Evolutionary conservation across 2,113 vertebrate species (phyloP).

Genomic region (Pteropus alecto): DNA sequence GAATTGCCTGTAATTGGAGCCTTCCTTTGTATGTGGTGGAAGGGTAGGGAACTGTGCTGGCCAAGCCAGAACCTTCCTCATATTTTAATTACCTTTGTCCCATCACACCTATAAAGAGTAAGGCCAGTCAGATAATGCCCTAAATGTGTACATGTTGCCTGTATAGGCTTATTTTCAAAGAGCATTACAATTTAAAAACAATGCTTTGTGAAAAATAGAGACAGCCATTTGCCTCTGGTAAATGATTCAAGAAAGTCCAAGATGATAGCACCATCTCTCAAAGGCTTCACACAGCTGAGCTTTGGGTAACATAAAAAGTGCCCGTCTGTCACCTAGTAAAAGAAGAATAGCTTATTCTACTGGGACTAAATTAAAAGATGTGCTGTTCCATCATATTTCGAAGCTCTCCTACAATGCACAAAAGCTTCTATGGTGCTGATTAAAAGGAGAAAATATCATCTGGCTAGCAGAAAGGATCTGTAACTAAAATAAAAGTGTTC

Average conservation of each 20-base stretch:
- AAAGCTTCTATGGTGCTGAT: conserved; percentile 9
- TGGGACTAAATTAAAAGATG: conserved; percentile 66
- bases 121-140: neutral
- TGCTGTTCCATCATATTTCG: conserved; percentile 37
- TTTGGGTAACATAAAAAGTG: conserved; percentile 49
- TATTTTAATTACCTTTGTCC: neutral
- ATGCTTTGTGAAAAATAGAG: conserved; percentile 21
- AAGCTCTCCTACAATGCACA: conserved; percentile 57
- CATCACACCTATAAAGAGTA: neutral
- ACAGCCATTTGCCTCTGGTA: neutral
- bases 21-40: neutral
- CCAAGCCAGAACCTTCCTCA: neutral
- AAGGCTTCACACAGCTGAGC: conserved; percentile 46
- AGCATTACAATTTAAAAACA: neutral
- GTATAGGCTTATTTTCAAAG: neutral
- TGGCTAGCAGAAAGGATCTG: conserved; percentile 62
- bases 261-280: neutral
- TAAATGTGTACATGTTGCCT: neutral
- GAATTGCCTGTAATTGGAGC: neutral
- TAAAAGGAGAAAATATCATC: conserved; percentile 74
- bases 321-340: conserved; percentile 50
- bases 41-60: neutral
- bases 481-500: conserved; percentile 69
- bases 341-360: conserved; percentile 51
- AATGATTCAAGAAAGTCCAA: conserved; percentile 35